Percentiles rank a stretch among this genome's conserved stretches.
These are phyloP conservation scores for Anabas testudineus DNA, from an alignment of 2,797 vertebrate genomes.

Conservation along the genomic window DNA sequence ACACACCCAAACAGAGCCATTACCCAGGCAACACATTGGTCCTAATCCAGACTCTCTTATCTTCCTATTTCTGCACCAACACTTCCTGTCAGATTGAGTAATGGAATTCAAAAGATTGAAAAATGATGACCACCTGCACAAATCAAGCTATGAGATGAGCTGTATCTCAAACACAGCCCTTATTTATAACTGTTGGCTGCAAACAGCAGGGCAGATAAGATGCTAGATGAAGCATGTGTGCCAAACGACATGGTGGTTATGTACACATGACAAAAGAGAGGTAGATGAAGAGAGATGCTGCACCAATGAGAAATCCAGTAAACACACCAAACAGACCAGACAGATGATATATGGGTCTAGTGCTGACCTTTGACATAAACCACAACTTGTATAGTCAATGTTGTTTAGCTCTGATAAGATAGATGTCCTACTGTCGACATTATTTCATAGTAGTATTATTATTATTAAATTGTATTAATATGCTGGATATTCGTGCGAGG, in stretches of 20 bases:
- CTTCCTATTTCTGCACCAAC: slow-evolving; percentile 50
- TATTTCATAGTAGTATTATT: too few relatives aligned
- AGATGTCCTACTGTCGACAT: not conserved
- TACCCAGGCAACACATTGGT: not conserved
- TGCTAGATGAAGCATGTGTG: not conserved
- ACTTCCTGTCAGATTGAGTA: slow-evolving; percentile 32
- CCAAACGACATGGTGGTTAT: not conserved
- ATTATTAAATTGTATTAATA: not conserved
- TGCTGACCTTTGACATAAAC: slow-evolving; percentile 11
- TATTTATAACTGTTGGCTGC: slow-evolving; percentile 38
- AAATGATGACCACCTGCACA: slow-evolving; percentile 46
- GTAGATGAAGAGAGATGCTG: slow-evolving; percentile 1
- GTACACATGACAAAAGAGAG: not conserved
- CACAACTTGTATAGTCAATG: not conserved
- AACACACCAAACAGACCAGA: not conserved
- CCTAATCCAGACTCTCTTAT: slow-evolving; percentile 47
- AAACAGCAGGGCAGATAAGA: slow-evolving; percentile 20
- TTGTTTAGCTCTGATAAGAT: not conserved
- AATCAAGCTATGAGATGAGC: slow-evolving; percentile 22
- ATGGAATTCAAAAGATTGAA: slow-evolving; percentile 53
- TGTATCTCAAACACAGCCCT: slow-evolving; percentile 36
- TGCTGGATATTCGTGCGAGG: not conserved
- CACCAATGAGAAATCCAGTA: not conserved
- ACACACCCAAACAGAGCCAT: slow-evolving; percentile 8
- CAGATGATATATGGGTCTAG: not conserved